phyloP scores from a whole-genome alignment of 2,113 vertebrate genomes.

The Gambusia affinis region DNA sequence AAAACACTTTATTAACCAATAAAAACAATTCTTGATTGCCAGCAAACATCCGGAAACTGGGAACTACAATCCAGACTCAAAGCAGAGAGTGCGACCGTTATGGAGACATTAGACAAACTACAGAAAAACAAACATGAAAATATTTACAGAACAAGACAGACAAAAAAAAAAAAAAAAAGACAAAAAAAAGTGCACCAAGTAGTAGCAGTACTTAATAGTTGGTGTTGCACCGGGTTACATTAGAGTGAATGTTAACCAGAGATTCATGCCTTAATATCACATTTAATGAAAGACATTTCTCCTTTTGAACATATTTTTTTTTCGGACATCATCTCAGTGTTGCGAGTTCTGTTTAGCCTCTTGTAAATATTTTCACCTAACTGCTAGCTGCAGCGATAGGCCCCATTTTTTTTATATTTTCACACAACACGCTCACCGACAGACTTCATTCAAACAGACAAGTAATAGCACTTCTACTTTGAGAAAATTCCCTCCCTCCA shows the following conservation, averaged over 20 bases:
- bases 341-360: constrained; percentile 54
- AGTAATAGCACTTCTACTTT: constrained; percentile 76
- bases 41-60: constrained; percentile 80
- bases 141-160: constrained; percentile 81
- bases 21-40: constrained; percentile 86
- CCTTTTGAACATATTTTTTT: constrained; percentile 47
- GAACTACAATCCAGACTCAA: constrained; percentile 79
- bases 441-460: constrained; percentile 63
- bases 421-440: constrained; percentile 57
- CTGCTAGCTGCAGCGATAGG: constrained; percentile 47
- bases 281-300: constrained; percentile 57
- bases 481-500: constrained; percentile 42
- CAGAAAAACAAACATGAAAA: constrained; percentile 79
- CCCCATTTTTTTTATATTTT: constrained; percentile 36
- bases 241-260: constrained; percentile 72
- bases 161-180: constrained; percentile 71
- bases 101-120: constrained; percentile 67
- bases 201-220: constrained; percentile 74
- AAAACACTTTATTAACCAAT: constrained; percentile 84
- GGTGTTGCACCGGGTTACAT: constrained; percentile 71
- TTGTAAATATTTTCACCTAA: constrained; percentile 56
- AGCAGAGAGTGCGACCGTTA: constrained; percentile 67
- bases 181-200: constrained; percentile 79
- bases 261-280: constrained; percentile 75
- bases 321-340: constrained; percentile 59